Base-by-base conservation (phyloP, 92 coral and sea anemone genomes). In the Virgularia gustaviana region DNA sequence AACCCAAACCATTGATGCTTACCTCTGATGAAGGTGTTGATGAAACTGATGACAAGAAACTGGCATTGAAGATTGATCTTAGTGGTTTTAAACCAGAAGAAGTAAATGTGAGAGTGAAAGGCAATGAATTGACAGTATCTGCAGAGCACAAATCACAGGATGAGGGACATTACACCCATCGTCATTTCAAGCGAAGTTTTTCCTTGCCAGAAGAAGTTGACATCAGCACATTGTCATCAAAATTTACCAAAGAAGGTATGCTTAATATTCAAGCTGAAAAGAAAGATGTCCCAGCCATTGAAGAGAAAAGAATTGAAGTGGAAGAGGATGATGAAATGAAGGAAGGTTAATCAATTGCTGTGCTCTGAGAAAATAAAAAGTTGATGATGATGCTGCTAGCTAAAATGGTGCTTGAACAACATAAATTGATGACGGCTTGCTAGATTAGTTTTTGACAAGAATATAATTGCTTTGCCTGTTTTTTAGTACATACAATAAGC, bases 131-230 rank as follows among this genome's bases (percentile, higher is more conserved):
- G 8, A 79, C 89, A 18, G 99, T 94, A 41, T 49, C 80, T 34
- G 99, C 99, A 18, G 78, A 79, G 43, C 85, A 71, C 25, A 89
- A 94, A 75, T 57, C 83, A 15, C 83, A 87, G 49, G 90, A 75
- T n/a, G 91, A 89, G 1, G 94, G 99, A 2, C 88, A 81, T 23
- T 82, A 79, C 56, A 88, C 88, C 10, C 81, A 86, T 33, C 92
- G 88, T 9, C 88, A 88, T 35, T 94, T 88, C 61, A 90, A 87
- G 62, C 86, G 96, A 3, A 86, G 85, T 32, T 89, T 94, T 68
- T 85, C 90, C 49, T 75, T 94, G 77, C 99, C 99, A 13, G 79
- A 80, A 44, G 99, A 89, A 22, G 96, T 94, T 24, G 92, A 94
- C 44, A 85, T 86, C 83, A 86, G 61, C 16, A 78, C 86, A 4